Base-by-base conservation (phyloP, 30 jellyfish, hydroid and myxozoan species). In the Cassiopea xamachana region DNA sequence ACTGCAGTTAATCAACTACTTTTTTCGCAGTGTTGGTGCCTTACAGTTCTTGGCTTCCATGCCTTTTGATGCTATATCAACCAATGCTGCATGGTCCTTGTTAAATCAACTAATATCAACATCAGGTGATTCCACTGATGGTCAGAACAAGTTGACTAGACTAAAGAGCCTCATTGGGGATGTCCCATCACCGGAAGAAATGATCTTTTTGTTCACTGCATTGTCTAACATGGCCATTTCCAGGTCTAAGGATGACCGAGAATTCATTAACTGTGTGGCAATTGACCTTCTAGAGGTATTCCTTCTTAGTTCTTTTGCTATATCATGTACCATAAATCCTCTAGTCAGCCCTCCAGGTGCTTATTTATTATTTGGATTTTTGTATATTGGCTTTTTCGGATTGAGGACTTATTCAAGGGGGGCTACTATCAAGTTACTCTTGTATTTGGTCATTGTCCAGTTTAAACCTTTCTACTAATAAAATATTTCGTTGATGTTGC, bases 1-100 rank as follows among this genome's bases (percentile, higher is more conserved):
- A 3, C 12, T 55, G 12, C 12, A 3, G 64, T 55, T 10, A 55
- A 6, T 55, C 12, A 10, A 55, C 7, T 55, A 10, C 12, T 0
- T 16, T 17, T 15, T 43, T 71, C 75, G 48, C 85, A 95, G 99
- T 82, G 79, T 81, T 47, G 98, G 97, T 18, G 97, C 97, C 10
- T 80, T 87, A 85, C 99, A 95, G 89, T 95, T 95, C 73, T 94
- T 95, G 47, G 94, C 99, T 6, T 87, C 98, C 47, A 95, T 95
- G 99, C 99, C 99, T 7, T 95, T 77, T 84, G 97, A 89, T 13
- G 99, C 99, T 3, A 81, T 95, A 3, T 88, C 98, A n/a, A 71
- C 97, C 39, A 75, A 94, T 62, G 94, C 99, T 18, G 97, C 95
- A 62, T 87, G 96, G 96, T 64, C 84, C 17, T 71, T 95, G 64